Evolutionary conservation across 2,888 invertebrate species (phyloP), one percentile per base, ranked within the genome.

Genomic region (Nasonia oneida): DNA sequence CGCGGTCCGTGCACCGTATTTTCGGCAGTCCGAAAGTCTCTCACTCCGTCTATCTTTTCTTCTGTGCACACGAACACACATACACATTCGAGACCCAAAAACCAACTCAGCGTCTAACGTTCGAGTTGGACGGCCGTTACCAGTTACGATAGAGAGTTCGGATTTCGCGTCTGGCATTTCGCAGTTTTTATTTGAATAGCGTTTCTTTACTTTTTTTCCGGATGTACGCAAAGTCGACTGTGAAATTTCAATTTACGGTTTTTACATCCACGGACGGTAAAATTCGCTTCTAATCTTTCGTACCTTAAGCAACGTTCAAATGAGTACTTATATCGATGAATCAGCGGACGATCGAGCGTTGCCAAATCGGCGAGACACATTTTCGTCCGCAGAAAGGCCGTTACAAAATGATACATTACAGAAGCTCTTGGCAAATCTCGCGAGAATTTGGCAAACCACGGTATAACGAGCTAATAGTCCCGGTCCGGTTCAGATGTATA

Each of bases 1-100:
- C 94, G 73, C 23, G 37, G 82, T 18, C 39, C 42, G 37, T 50
- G 29, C 29, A 14, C n/a, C 15, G 15, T 23, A 39, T 42, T 61
- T 57, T 57, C 64, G 61, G 64, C 39, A 10, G 71, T 50, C 3
- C 10, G 70, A 67, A 67, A 67, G 29, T 67, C 23, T 67, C 33
- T 5, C 33, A 18, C 71, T 42, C 42, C 37, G 71, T 73, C 47
- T 73, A 23, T 42, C 71, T n/a, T 71, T 71, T 18, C 10, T 37
- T 71, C 39, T 23, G 42, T 73, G 23, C 18, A 39, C 39, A 42
- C n/a, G n/a, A 18, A 23, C 47, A 39, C 12, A 67, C 3, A 33
- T 8, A 61, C 53, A 18, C 18, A 5, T 3, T 15, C 10, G 18
- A 15, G 47, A 5, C 57, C 50, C 33, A 15, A 75, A 75, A 75